These are phyloP conservation scores for Blastobasis adustella DNA, from an alignment of 2,888 invertebrate genomes.

Conservation along the genomic window DNA sequence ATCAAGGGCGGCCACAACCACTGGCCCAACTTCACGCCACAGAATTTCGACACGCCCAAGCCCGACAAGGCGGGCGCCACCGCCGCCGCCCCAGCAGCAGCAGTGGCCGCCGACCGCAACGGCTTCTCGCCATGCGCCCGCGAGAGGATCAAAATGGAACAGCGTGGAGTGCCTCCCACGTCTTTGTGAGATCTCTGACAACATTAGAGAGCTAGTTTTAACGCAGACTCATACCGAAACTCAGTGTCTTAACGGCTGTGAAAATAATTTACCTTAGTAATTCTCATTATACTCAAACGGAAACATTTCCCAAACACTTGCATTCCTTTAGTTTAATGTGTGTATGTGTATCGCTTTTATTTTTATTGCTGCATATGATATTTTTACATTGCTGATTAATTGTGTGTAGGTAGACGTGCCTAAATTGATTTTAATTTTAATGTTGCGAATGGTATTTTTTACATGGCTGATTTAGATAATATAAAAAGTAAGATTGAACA, in stretches of 20 bases:
- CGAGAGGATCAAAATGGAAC: not conserved
- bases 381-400: no score
- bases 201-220: not conserved
- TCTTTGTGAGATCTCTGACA: not conserved
- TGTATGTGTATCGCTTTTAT: not conserved
- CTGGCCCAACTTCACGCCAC: slow-evolving; percentile 54
- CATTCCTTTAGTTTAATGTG: slow-evolving; percentile 8
- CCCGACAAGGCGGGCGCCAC: slow-evolving; percentile 27
- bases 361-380: not conserved
- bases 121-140: not conserved
- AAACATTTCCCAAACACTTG: slow-evolving; percentile 3
- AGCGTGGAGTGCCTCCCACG: not conserved
- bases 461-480: slow-evolving; percentile 3
- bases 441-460: slow-evolving; percentile 1
- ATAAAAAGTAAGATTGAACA: slow-evolving; percentile 23
- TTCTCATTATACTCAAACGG: slow-evolving; percentile 2
- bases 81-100: slow-evolving; percentile 26
- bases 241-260: slow-evolving; percentile 14
- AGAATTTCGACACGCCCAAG: slow-evolving; percentile 47
- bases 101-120: slow-evolving; percentile 4
- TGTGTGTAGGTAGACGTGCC: no score
- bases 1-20: slow-evolving; percentile 59
- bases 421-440: not conserved
- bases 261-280: slow-evolving; percentile 8
- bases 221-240: not conserved